Evolutionary conservation across 2,113 vertebrate species (phyloP).

Genomic region (Phoenicopterus ruber): DNA sequence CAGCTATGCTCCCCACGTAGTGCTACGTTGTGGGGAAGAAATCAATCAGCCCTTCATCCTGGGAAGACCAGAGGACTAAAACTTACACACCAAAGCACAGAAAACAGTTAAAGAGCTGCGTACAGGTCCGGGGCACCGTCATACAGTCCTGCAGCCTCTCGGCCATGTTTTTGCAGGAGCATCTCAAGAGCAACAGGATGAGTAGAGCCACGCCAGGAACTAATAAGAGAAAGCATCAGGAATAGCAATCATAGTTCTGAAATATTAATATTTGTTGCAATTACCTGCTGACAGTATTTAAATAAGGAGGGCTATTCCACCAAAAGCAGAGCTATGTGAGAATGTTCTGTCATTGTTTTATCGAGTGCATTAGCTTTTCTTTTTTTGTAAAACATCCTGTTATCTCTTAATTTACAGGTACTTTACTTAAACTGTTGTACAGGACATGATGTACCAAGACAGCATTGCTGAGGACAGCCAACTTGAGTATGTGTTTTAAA

Average conservation of each 20-base stretch:
- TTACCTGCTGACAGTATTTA: neutral
- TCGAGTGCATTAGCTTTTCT: neutral
- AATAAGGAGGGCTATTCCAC: neutral
- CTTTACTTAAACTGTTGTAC: neutral
- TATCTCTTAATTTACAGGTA: neutral
- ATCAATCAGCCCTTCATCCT: neutral
- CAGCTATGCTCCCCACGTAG: neutral
- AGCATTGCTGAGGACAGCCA: neutral
- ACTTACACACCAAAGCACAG: neutral
- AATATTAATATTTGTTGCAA: neutral
- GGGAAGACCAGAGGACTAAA: neutral
- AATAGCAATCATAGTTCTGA: neutral
- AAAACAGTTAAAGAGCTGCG: neutral
- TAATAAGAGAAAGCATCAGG: neutral
- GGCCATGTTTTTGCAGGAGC: neutral
- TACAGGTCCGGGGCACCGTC: fast-evolving
- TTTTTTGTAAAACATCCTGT: neutral
- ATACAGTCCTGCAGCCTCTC: neutral
- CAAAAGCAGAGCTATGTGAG: neutral
- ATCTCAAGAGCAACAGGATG: neutral
- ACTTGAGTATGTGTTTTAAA: neutral
- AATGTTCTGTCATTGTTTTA: neutral
- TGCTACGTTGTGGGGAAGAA: neutral
- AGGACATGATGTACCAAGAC: neutral
- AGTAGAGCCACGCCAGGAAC: neutral